These are phyloP conservation scores for Porphyrio hochstetteri DNA, from an alignment of 2,113 vertebrate species.

Conservation along the genomic window DNA sequence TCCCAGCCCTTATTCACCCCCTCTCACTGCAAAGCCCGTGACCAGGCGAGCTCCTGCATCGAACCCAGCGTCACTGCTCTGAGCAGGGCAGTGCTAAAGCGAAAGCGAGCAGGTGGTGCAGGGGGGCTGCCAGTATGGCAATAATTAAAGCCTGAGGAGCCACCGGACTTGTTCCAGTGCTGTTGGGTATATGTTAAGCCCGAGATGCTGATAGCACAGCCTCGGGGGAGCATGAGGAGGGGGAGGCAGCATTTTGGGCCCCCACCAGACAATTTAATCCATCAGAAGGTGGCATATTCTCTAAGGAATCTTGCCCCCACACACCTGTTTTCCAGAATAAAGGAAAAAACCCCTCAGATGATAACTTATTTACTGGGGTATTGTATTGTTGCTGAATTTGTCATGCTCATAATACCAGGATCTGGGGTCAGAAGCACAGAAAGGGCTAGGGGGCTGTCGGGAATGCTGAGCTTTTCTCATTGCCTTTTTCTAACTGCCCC, in stretches of 20 bases:
- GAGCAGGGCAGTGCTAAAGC: background rate
- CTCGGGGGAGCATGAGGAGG: accelerated
- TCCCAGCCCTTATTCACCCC: background rate
- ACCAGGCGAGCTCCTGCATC: background rate
- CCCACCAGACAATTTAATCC: background rate
- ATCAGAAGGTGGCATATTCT: background rate
- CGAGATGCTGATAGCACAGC: background rate
- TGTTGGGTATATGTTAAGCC: background rate
- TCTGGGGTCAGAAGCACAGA: background rate
- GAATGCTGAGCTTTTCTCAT: background rate
- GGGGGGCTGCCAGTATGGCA: background rate
- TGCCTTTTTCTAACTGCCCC: background rate
- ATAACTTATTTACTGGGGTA: background rate
- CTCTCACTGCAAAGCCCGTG: background rate
- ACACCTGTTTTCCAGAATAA: background rate
- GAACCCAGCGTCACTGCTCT: accelerated
- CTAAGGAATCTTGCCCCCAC: background rate
- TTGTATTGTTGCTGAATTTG: background rate
- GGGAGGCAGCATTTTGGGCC: background rate
- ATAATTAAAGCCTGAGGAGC: background rate
- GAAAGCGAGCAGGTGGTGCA: background rate
- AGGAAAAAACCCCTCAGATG: background rate
- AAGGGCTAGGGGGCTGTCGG: background rate
- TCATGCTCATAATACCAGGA: background rate
- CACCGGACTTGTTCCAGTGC: background rate